Conservation (phyloP, 2,113 vertebrate genomes). For the Dunckerocampus dactyliophorus region DNA sequence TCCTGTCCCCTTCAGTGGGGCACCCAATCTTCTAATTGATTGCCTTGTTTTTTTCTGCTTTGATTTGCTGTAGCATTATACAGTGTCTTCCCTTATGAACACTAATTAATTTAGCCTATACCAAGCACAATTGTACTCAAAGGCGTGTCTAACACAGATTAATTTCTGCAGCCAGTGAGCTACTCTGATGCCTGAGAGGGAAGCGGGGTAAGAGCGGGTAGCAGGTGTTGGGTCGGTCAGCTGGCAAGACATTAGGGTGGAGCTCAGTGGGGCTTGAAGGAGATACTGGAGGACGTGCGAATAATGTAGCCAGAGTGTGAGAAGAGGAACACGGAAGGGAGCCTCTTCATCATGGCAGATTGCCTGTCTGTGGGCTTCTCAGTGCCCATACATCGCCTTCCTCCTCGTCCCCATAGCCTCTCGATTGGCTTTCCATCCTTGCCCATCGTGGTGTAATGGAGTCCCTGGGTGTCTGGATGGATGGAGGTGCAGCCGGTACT, state of each 20-base stretch:
- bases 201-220: constrained; percentile 6
- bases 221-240: constrained; percentile 40
- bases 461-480: constrained; percentile 64
- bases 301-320: constrained; percentile 20
- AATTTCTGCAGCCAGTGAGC: constrained; percentile 12
- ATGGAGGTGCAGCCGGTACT: constrained; percentile 45
- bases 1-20: constrained; percentile 11
- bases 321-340: constrained; percentile 30
- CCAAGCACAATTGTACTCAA: constrained; percentile 13
- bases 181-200: background rate
- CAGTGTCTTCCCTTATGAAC: constrained; percentile 20
- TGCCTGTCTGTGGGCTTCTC: constrained; percentile 64
- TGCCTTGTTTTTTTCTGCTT: constrained; percentile 14
- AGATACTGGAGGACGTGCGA: constrained; percentile 54
- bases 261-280: constrained; percentile 67
- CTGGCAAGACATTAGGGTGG: constrained; percentile 18
- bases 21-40: constrained; percentile 31
- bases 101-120: constrained; percentile 34
- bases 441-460: constrained; percentile 67
- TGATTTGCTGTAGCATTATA: constrained; percentile 26
- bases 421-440: constrained; percentile 66
- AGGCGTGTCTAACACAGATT: constrained; percentile 17
- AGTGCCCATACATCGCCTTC: constrained; percentile 47
- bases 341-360: constrained; percentile 74
- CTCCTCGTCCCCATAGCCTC: constrained; percentile 47